Conservation (phyloP, 2,113 vertebrate species). For the Pandion haliaetus region DNA sequence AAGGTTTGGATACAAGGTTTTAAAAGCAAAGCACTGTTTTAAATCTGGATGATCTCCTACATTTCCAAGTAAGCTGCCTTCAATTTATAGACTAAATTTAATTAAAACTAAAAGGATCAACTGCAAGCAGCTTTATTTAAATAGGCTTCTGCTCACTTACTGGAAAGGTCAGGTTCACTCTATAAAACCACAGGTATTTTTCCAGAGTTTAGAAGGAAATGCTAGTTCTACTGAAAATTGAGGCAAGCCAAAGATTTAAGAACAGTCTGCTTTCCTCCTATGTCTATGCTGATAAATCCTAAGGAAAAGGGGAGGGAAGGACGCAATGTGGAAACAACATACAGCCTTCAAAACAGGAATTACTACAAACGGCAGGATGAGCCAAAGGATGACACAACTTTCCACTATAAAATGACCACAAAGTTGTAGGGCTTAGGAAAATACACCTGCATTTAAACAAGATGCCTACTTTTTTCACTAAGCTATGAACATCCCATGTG, state of each 20-base stretch:
- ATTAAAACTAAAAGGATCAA: conserved; percentile 60
- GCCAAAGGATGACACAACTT: background rate
- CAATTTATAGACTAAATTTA: conserved; percentile 53
- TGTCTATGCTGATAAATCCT: background rate
- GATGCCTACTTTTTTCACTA: background rate
- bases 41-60: conserved; percentile 32
- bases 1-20: conserved; percentile 24
- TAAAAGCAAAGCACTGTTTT: conserved; percentile 26
- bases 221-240: background rate
- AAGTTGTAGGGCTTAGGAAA: background rate
- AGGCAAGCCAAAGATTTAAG: background rate
- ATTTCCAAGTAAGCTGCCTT: conserved; percentile 19
- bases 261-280: background rate
- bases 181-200: background rate
- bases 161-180: conserved; percentile 14
- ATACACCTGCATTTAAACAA: background rate
- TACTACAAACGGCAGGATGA: background rate
- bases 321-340: background rate
- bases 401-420: background rate
- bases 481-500: background rate
- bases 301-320: background rate
- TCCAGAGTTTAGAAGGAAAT: background rate
- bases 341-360: background rate
- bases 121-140: conserved; percentile 56
- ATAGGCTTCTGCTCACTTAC: conserved; percentile 12